phyloP scores from a whole-genome alignment of 1,140 invertebrate genomes.

The Ceratosolen solmsi region DNA sequence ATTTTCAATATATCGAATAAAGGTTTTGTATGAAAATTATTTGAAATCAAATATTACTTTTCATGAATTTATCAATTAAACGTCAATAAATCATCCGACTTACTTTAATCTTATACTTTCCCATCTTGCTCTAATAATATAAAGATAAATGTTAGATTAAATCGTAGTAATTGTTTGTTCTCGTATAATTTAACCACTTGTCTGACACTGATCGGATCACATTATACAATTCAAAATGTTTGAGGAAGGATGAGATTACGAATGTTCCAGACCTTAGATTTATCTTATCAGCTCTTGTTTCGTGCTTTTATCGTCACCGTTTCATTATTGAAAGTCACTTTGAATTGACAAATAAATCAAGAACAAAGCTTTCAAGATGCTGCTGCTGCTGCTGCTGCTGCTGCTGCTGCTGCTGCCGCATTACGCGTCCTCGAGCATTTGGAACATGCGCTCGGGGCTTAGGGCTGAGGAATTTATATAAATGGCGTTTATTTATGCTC shows the following conservation, averaged over 20 bases:
- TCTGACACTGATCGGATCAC: neutral
- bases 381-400: too few species aligned
- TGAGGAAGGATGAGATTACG: neutral
- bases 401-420: too few species aligned
- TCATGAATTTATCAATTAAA: too few species aligned
- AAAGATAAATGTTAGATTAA: neutral
- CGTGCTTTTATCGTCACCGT: neutral
- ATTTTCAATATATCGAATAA: too few species aligned
- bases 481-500: too few species aligned
- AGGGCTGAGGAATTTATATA: too few species aligned
- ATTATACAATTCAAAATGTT: neutral
- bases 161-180: neutral
- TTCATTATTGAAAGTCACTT: neutral
- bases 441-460: too few species aligned
- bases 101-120: slow-evolving; percentile 40
- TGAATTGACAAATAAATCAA: neutral
- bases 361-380: too few species aligned
- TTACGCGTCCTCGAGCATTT: too few species aligned
- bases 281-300: neutral
- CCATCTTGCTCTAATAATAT: slow-evolving; percentile 9
- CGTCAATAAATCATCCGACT: too few species aligned
- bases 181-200: neutral
- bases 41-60: too few species aligned
- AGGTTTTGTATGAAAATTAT: too few species aligned
- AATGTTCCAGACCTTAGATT: neutral